A percentile compares a stretch with the other conserved stretches of the same genome.
These are phyloP conservation scores for Anoura caudifer DNA, from an alignment of 2,113 vertebrate species.

Conservation along the genomic window DNA sequence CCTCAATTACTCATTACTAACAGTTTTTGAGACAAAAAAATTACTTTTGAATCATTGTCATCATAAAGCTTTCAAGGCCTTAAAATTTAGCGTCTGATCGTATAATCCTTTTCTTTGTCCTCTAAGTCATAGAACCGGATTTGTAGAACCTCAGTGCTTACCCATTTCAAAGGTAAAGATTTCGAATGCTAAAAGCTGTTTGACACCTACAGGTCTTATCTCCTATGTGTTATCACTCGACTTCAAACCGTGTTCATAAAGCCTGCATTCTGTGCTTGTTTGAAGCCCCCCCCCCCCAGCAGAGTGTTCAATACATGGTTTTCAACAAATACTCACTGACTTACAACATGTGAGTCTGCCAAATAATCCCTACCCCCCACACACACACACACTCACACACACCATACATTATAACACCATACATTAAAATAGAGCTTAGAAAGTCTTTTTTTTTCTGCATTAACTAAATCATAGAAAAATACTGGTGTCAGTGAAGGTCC, in stretches of 20 bases:
- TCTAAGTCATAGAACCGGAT: neutral
- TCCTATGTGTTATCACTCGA: neutral
- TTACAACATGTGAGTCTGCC: neutral
- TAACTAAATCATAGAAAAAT: neutral
- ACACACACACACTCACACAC: neutral
- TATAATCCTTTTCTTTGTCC: neutral
- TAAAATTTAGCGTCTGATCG: neutral
- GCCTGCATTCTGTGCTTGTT: neutral
- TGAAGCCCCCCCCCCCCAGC: neutral
- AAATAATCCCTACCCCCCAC: neutral
- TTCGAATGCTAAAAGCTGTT: neutral
- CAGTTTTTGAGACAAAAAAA: neutral
- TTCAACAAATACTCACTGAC: neutral
- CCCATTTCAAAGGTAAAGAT: neutral
- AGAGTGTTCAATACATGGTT: neutral
- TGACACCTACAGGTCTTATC: neutral
- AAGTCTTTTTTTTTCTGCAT: neutral
- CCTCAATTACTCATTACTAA: neutral
- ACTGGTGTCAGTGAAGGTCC: neutral
- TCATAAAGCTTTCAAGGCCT: neutral
- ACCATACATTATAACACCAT: neutral
- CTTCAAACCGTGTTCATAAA: neutral
- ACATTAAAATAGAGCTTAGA: neutral
- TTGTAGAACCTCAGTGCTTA: constrained; percentile 4
- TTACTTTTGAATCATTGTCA: neutral